Evolutionary conservation across 2,113 vertebrate species (phyloP).

Genomic region (Okapia johnstoni): DNA sequence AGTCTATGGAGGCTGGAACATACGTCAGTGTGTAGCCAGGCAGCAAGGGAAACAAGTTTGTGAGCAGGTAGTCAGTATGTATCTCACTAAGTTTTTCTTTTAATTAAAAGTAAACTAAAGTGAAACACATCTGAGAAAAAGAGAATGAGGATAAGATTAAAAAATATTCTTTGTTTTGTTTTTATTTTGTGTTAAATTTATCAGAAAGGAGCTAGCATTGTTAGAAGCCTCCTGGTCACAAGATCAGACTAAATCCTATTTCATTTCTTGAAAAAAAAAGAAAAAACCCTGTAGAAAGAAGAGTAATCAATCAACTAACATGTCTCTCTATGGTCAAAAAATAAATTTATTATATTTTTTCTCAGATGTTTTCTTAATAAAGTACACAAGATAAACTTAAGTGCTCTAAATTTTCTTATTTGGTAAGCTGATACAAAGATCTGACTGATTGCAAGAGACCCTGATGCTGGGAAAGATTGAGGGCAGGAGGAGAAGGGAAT

Average conservation of each 20-base stretch:
- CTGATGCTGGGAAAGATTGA: too few species aligned
- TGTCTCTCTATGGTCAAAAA: not conserved
- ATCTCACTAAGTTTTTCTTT: not conserved
- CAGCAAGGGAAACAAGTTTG: not conserved
- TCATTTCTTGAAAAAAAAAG: not conserved
- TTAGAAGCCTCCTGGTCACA: not conserved
- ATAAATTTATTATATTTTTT: not conserved
- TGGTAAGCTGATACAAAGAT: too few species aligned
- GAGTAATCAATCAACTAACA: not conserved
- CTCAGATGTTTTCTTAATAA: not conserved
- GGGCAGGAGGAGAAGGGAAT: too few species aligned
- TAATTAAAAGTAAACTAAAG: not conserved
- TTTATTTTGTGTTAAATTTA: not conserved
- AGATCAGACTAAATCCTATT: not conserved
- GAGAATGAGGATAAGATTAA: not conserved
- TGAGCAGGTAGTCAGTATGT: not conserved
- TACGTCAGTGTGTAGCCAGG: rapidly evolving
- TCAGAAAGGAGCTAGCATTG: not conserved
- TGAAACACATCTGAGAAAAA: not conserved
- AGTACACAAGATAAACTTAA: not conserved
- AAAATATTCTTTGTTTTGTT: not conserved
- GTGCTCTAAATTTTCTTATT: too few species aligned
- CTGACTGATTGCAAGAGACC: too few species aligned
- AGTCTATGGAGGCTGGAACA: not conserved
- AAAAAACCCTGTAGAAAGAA: not conserved